Evolutionary conservation across 1,140 invertebrate genomes (phyloP).

Genomic region (Zaprionus lachaisei): DNA sequence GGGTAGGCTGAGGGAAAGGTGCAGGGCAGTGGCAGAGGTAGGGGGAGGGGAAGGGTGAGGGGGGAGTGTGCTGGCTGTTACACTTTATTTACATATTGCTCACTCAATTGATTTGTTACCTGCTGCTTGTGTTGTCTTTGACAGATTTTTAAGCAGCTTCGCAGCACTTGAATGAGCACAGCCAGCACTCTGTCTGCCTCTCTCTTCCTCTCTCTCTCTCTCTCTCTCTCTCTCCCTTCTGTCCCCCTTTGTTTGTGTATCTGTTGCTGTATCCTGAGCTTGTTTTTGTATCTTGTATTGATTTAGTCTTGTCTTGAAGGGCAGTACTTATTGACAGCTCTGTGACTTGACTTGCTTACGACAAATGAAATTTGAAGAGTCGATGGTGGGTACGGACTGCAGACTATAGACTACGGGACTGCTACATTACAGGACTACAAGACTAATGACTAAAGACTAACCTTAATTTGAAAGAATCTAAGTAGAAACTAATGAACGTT

Average conservation of each 20-base stretch:
- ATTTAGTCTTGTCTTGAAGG: background rate
- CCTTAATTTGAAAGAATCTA: no score
- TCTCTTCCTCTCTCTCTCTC: background rate
- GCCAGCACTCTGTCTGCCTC: slow-evolving; percentile 16
- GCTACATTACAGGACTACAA: no score
- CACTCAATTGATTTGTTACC: slow-evolving; percentile 82
- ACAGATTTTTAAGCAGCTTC: slow-evolving; percentile 72
- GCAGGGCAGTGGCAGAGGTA: background rate
- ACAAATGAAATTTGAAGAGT: background rate
- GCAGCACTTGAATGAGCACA: slow-evolving; percentile 56
- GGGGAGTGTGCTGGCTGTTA: slow-evolving; percentile 24
- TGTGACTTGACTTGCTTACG: background rate
- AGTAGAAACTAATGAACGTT: background rate
- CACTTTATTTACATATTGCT: slow-evolving; percentile 80
- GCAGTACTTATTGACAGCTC: background rate
- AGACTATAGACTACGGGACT: no score
- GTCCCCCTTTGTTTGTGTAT: background rate
- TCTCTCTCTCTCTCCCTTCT: background rate
- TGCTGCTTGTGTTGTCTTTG: slow-evolving; percentile 75
- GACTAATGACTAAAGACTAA: no score
- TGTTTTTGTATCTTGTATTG: background rate
- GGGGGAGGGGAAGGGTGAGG: background rate
- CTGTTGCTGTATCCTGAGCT: background rate
- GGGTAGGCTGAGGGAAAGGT: no score
- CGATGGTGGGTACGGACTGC: no score